phyloP scores from a whole-genome alignment of 1,140 invertebrate genomes.

The Calephelis virginiensis region DNA sequence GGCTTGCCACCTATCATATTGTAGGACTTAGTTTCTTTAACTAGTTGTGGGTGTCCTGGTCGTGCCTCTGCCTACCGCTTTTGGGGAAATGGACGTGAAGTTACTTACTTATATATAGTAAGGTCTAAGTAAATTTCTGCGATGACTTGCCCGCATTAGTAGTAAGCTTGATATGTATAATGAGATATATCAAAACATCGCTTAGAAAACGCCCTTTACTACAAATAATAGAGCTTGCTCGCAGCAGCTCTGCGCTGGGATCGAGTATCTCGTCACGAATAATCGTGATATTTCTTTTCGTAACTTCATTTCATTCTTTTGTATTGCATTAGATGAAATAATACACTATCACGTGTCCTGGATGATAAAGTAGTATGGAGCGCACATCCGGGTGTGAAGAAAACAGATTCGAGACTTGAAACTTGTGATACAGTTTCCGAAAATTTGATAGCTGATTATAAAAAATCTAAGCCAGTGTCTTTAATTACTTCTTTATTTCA shows the following conservation, averaged over 20 bases:
- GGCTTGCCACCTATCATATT: too few relatives aligned
- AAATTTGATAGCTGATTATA: too few relatives aligned
- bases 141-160: background rate
- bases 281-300: slow-evolving; percentile 17
- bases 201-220: slow-evolving; percentile 9
- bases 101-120: too few relatives aligned
- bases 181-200: slow-evolving; percentile 11
- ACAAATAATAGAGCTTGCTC: slow-evolving; percentile 8
- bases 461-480: too few relatives aligned
- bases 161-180: slow-evolving; percentile 10
- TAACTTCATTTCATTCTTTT: slow-evolving; percentile 16
- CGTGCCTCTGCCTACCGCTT: too few relatives aligned
- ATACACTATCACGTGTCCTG: slow-evolving; percentile 1
- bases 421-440: too few relatives aligned
- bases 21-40: too few relatives aligned
- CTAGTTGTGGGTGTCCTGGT: too few relatives aligned
- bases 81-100: too few relatives aligned
- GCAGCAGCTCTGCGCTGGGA: slow-evolving; percentile 2
- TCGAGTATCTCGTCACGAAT: slow-evolving; percentile 9
- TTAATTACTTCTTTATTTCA: too few relatives aligned
- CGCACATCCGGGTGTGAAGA: background rate
- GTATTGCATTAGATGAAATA: slow-evolving; percentile 14
- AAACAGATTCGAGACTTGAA: too few relatives aligned
- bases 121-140: background rate
- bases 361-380: background rate